Evolutionary conservation across 2,797 vertebrate species (phyloP), one percentile per base, ranked within the genome.

Genomic region (Pangasius sanitwongsei): DNA sequence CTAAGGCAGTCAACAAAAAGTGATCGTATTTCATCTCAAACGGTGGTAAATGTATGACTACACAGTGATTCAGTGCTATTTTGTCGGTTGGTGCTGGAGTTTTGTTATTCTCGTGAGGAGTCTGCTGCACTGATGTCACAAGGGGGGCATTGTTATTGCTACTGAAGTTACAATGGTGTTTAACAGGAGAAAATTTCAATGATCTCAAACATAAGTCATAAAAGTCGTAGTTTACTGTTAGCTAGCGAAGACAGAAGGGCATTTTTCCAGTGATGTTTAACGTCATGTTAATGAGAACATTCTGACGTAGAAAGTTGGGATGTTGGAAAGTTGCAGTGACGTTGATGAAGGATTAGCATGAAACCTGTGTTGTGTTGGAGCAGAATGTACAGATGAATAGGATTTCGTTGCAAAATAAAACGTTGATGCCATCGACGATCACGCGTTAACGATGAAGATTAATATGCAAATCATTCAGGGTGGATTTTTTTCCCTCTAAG

Each of bases 11-110:
- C n/a, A 61, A 28, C 57, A 41, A 61, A 41, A 69, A 1, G 23
- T 41, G 57, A 83, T 83, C 13, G 23, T 28, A 83, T 65, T 48
- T 83, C 41, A 83, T 65, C 59, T 81, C 9, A 81, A 37, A 81
- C 78, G 23, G 18, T 55, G 50, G 28, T 53, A 3, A 44, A 44
- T 44, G 8, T 44, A 44, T 44, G 44, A 44, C 44, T 44, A 44
- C 8, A 44, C 6, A 44, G 44, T 44, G 44, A 44, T 44, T 44
- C 44, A 1, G 44, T 44, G 70, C 70, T 41, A 3, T 48, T 41
- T 41, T 61, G 1, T n/a, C 59, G 55, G 55, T 37, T 25, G 11
- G 23, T 50, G 5, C 25, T 15, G 72, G 31, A 31, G 31, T 69
- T 69, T 34, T 74, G 70, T 44, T 70, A 44, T 74, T 41, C 6